These are phyloP conservation scores for Caradrina clavipalpis DNA, from an alignment of 2,888 invertebrate species.

Conservation along the genomic window DNA sequence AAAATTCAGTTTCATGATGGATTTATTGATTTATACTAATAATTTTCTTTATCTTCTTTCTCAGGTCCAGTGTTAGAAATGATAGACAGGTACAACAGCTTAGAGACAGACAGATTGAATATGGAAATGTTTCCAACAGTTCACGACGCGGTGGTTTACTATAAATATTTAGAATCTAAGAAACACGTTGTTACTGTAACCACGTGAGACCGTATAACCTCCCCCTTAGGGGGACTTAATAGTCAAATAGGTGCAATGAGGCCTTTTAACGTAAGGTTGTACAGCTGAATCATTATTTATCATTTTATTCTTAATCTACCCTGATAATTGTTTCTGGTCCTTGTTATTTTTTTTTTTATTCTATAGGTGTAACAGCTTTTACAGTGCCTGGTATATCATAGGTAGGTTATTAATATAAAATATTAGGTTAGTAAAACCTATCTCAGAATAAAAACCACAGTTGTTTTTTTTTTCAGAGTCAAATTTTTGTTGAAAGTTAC, in stretches of 20 bases:
- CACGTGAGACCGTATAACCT: slow-evolving; percentile 60
- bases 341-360: too few species aligned
- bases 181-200: slow-evolving; percentile 69
- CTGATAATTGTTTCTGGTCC: slow-evolving; percentile 1
- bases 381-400: too few species aligned
- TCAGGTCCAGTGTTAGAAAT: slow-evolving; percentile 92
- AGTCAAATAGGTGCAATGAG: slow-evolving; percentile 25
- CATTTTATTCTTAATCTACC: slow-evolving; percentile 19
- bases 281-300: slow-evolving; percentile 29
- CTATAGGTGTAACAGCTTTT: too few species aligned
- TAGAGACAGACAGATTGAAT: slow-evolving; percentile 88
- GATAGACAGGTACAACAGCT: slow-evolving; percentile 91
- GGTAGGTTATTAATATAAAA: too few species aligned
- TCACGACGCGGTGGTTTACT: slow-evolving; percentile 92
- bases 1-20: too few species aligned
- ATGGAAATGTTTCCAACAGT: slow-evolving; percentile 93
- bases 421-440: too few species aligned
- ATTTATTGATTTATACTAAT: too few species aligned
- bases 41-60: background rate
- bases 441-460: too few species aligned
- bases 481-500: too few species aligned
- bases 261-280: slow-evolving; percentile 27
- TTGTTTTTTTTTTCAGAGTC: too few species aligned
- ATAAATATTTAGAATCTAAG: slow-evolving; percentile 74
- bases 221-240: slow-evolving; percentile 11